These are phyloP conservation scores for Chelonus formosanus DNA, from an alignment of 2,888 invertebrate genomes.

Conservation along the genomic window DNA sequence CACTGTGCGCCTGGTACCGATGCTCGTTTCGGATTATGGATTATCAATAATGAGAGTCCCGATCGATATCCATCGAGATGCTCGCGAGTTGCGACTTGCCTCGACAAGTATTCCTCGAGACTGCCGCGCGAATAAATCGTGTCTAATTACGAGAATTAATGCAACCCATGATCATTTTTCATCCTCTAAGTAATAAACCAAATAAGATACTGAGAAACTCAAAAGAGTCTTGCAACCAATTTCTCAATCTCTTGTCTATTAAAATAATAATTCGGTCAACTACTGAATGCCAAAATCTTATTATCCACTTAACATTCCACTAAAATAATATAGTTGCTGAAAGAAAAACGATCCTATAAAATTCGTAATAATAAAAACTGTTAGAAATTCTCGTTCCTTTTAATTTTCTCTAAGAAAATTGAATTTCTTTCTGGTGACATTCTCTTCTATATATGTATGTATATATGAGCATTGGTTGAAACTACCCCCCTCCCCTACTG, in stretches of 20 bases:
- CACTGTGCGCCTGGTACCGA: slow-evolving; percentile 49
- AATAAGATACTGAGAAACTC: too few species aligned
- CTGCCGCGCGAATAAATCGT: slow-evolving; percentile 55
- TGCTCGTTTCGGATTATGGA: slow-evolving; percentile 61
- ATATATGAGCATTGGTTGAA: neutral
- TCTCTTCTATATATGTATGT: too few species aligned
- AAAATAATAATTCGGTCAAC: neutral
- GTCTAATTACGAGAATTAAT: slow-evolving; percentile 62
- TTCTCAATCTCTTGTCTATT: too few species aligned
- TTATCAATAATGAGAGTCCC: slow-evolving; percentile 62
- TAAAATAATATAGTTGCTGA: neutral
- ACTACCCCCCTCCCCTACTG: too few species aligned
- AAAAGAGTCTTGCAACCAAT: too few species aligned
- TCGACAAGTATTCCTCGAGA: slow-evolving; percentile 24
- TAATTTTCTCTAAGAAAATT: slow-evolving; percentile 9
- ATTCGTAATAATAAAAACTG: slow-evolving; percentile 2
- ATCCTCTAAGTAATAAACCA: slow-evolving; percentile 2
- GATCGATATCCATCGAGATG: slow-evolving; percentile 53
- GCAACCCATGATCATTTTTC: slow-evolving; percentile 51
- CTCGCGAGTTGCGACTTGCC: slow-evolving; percentile 33
- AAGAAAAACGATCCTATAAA: neutral
- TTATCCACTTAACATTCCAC: neutral
- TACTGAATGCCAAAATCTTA: neutral
- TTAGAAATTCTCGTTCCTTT: slow-evolving; percentile 3
- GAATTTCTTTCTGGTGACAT: slow-evolving; percentile 3